Evolutionary conservation across 2,888 invertebrate species (phyloP).

Genomic region (Dicranocentrus wangi): DNA sequence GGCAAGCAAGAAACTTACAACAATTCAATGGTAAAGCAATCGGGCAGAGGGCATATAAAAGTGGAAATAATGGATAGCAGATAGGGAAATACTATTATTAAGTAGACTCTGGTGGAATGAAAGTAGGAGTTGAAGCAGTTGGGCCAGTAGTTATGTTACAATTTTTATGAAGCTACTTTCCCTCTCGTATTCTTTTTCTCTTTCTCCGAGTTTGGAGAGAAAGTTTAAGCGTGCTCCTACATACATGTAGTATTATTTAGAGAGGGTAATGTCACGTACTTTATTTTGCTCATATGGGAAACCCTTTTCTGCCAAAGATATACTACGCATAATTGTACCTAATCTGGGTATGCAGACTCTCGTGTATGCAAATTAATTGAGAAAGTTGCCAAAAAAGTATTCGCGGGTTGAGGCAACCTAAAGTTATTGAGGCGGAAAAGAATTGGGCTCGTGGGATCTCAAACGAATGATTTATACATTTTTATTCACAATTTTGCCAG

Average conservation of each 20-base stretch:
- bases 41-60: neutral
- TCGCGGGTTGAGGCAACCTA: constrained; percentile 14
- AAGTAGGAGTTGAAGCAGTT: constrained; percentile 22
- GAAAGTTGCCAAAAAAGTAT: constrained; percentile 52
- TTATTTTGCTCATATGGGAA: neutral
- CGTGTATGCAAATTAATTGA: constrained; percentile 61
- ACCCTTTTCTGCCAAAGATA: neutral
- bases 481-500: constrained; percentile 30
- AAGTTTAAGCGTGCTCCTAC: neutral
- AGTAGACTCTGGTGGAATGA: constrained; percentile 8
- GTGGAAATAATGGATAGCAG: neutral
- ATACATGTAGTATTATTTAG: neutral
- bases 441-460: constrained; percentile 32
- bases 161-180: constrained; percentile 36
- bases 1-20: neutral
- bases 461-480: constrained; percentile 41
- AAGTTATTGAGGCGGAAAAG: constrained; percentile 21
- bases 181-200: neutral
- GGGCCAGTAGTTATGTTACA: constrained; percentile 31
- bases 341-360: no score
- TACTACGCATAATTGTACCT: no score
- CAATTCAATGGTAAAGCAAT: constrained; percentile 17
- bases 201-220: neutral
- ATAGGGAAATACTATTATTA: constrained; percentile 18
- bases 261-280: neutral